phyloP scores from a whole-genome alignment of 2,888 invertebrate genomes.

The Microctonus aethiopoides region DNA sequence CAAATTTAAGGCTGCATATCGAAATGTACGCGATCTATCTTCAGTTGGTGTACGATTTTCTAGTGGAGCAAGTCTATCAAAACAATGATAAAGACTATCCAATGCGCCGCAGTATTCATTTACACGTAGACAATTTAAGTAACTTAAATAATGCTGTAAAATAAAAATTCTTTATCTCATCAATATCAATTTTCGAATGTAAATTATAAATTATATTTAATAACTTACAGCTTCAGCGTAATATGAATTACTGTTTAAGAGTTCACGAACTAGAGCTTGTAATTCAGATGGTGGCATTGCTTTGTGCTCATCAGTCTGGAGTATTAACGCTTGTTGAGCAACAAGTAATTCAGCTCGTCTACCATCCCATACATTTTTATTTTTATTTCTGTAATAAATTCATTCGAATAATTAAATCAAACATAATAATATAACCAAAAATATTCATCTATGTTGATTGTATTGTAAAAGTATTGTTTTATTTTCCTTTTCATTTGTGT shows the following conservation, averaged over 20 bases:
- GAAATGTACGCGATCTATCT: constrained; percentile 75
- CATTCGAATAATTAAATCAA: too few species aligned
- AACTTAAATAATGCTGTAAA: constrained; percentile 86
- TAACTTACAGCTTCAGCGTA: constrained; percentile 83
- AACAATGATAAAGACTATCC: constrained; percentile 84
- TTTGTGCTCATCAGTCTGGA: constrained; percentile 84
- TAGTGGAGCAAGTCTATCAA: constrained; percentile 74
- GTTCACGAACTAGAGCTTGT: constrained; percentile 78
- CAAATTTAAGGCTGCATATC: constrained; percentile 91
- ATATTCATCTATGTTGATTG: too few species aligned
- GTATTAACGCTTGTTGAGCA: constrained; percentile 84
- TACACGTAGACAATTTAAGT: constrained; percentile 87
- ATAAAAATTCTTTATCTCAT: neutral
- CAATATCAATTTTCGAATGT: neutral
- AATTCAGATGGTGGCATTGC: constrained; percentile 82
- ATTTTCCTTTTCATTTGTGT: too few species aligned
- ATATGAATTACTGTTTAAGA: constrained; percentile 81
- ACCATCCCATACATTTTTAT: constrained; percentile 81
- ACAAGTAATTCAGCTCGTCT: constrained; percentile 91
- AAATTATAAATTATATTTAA: too few species aligned
- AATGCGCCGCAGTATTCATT: constrained; percentile 88
- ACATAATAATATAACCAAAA: too few species aligned
- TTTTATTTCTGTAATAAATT: constrained; percentile 15
- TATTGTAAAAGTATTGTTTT: too few species aligned
- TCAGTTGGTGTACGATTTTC: constrained; percentile 67